Conservation (phyloP, 2,888 invertebrate genomes). For the Tetropium fuscum region DNA sequence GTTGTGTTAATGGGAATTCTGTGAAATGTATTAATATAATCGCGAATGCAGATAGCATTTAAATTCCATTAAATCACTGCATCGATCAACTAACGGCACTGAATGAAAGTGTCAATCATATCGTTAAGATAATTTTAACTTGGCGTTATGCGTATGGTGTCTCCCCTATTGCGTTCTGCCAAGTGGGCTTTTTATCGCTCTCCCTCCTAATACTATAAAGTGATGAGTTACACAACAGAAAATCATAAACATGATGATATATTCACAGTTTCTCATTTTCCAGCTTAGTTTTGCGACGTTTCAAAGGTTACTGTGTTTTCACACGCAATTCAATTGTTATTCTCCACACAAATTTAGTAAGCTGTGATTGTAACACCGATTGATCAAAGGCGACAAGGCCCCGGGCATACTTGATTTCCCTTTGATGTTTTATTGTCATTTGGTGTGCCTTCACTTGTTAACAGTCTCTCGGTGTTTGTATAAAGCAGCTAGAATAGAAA, state of each 20-base stretch:
- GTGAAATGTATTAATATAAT: conserved; percentile 41
- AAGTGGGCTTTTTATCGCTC: conserved; percentile 25
- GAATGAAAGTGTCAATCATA: conserved; percentile 63
- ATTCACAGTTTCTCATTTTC: conserved; percentile 32
- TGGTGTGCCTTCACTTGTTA: conserved; percentile 31
- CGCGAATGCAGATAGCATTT: conserved; percentile 53
- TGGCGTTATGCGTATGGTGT: conserved; percentile 49
- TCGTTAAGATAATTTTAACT: conserved; percentile 61
- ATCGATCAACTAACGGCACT: conserved; percentile 47
- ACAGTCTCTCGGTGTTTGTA: conserved; percentile 23
- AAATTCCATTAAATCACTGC: conserved; percentile 60
- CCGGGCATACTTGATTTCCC: conserved; percentile 53
- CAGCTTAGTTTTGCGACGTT: conserved; percentile 29
- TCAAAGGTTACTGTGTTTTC: conserved; percentile 36
- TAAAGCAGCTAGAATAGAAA: not conserved
- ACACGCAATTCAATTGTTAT: conserved; percentile 51
- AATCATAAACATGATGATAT: conserved; percentile 33
- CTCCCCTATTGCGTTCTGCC: conserved; percentile 25
- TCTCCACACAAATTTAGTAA: conserved; percentile 54
- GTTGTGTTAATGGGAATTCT: conserved; percentile 4
- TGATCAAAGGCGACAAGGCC: conserved; percentile 59
- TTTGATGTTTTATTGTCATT: conserved; percentile 53
- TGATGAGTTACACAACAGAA: conserved; percentile 25
- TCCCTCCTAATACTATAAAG: conserved; percentile 11
- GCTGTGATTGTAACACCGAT: conserved; percentile 58